These are phyloP conservation scores for Ibidorhyncha struthersii DNA, from an alignment of 2,113 vertebrate genomes.

Conservation along the genomic window DNA sequence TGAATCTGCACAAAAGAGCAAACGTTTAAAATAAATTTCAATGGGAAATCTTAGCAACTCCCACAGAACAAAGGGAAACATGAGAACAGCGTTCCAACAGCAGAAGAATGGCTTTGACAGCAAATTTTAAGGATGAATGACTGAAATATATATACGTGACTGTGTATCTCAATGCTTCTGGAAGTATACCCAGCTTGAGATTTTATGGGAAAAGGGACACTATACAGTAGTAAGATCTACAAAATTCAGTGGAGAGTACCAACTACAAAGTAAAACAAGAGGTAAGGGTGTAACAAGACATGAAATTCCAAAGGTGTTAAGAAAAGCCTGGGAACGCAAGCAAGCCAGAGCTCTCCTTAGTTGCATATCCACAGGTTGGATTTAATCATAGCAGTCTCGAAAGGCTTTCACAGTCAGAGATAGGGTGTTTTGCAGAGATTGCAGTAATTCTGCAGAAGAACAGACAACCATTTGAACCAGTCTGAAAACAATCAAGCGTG, in stretches of 20 bases:
- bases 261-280: not conserved
- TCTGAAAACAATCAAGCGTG: not conserved
- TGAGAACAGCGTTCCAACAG: constrained; percentile 41
- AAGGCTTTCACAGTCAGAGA: not conserved
- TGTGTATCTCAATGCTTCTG: not conserved
- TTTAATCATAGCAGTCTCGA: not conserved
- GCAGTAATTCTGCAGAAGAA: not conserved
- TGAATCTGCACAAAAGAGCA: constrained; percentile 50
- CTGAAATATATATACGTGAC: constrained; percentile 14
- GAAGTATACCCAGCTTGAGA: not conserved
- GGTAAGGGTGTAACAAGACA: not conserved
- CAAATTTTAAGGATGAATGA: constrained; percentile 35
- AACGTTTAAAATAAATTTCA: constrained; percentile 54
- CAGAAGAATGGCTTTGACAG: constrained; percentile 55
- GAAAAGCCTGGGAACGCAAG: not conserved
- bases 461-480: not conserved
- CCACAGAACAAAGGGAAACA: constrained; percentile 60
- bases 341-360: not conserved
- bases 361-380: not conserved
- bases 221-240: not conserved
- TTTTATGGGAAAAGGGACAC: not conserved
- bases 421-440: not conserved
- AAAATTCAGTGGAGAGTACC: not conserved
- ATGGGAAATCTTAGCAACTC: constrained; percentile 58
- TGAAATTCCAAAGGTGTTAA: not conserved